phyloP scores from a whole-genome alignment of 2,113 vertebrate species.

The Diadophis punctatus region DNA sequence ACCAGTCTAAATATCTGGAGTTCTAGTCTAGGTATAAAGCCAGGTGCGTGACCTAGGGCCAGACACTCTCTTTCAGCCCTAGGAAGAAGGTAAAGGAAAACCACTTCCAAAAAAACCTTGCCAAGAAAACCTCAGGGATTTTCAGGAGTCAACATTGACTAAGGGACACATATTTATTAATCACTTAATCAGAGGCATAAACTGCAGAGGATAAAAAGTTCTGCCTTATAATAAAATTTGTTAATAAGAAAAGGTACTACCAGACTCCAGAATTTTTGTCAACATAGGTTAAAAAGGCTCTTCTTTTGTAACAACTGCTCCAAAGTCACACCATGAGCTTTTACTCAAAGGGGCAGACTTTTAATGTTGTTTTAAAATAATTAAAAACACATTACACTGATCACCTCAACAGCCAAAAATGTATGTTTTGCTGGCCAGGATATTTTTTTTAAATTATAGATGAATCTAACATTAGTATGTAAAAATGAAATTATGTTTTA shows the following conservation, averaged over 20 bases:
- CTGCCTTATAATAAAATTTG: not conserved
- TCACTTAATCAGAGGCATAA: not conserved
- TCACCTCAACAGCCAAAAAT: not conserved
- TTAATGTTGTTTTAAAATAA: not conserved
- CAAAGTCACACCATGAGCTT: not conserved
- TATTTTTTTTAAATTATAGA: not conserved
- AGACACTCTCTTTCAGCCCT: not conserved
- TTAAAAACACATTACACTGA: not conserved
- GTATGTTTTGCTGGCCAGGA: not conserved
- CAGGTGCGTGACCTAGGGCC: not conserved
- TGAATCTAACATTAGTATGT: not conserved
- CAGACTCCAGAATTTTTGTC: not conserved
- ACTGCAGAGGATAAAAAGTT: not conserved
- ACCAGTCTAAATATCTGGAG: not conserved
- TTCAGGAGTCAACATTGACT: not conserved
- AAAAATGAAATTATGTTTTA: not conserved
- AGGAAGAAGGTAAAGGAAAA: not conserved
- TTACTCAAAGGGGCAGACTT: not conserved
- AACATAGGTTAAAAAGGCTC: not conserved
- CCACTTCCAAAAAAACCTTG: not conserved
- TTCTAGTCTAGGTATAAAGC: not conserved
- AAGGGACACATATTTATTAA: not conserved
- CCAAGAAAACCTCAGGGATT: not conserved
- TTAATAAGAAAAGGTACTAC: not conserved
- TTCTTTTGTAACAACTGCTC: not conserved